Percentiles rank a stretch among this genome's conserved stretches.
Evolutionary conservation across 2,797 vertebrate species (phyloP).

Genomic region (Phyllotis vaccarum): DNA sequence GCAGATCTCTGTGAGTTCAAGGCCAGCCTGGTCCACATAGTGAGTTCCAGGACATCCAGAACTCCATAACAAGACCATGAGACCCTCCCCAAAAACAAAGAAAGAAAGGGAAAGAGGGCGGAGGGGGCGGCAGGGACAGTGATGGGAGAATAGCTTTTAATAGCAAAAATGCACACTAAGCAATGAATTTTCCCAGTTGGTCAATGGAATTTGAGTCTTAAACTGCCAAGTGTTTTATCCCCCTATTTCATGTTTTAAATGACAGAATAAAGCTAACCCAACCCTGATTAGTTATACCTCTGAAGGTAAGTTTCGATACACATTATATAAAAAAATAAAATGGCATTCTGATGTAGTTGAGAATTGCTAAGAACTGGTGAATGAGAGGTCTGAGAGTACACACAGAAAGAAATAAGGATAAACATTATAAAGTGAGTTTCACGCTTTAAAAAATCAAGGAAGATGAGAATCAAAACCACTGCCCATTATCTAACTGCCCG

Average conservation of each 20-base stretch:
- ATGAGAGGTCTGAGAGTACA: not conserved
- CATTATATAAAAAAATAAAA: conserved; percentile 25
- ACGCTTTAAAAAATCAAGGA: not conserved
- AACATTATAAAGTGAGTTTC: conserved; percentile 20
- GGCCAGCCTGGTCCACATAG: too few relatives aligned
- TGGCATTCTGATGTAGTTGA: conserved; percentile 12
- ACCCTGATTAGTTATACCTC: not conserved
- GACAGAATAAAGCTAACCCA: not conserved
- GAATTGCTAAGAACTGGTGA: conserved; percentile 17
- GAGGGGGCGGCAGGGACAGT: too few relatives aligned
- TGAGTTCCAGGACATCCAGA: not conserved
- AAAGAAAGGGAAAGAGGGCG: too few relatives aligned
- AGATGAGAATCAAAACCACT: conserved; percentile 1
- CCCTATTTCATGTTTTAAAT: not conserved
- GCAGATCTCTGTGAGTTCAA: not conserved
- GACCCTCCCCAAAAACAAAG: not conserved
- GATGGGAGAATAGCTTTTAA: not conserved
- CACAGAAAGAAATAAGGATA: conserved; percentile 32
- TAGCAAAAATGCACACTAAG: conserved; percentile 7
- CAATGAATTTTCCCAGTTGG: not conserved
- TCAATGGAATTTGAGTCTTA: not conserved
- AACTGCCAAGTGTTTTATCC: not conserved
- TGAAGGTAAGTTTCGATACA: conserved; percentile 12
- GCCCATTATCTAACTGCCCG: not conserved
- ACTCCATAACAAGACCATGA: not conserved